These are phyloP conservation scores for Drosophila prosaltans DNA, from an alignment of 1,140 invertebrate genomes.

Conservation along the genomic window DNA sequence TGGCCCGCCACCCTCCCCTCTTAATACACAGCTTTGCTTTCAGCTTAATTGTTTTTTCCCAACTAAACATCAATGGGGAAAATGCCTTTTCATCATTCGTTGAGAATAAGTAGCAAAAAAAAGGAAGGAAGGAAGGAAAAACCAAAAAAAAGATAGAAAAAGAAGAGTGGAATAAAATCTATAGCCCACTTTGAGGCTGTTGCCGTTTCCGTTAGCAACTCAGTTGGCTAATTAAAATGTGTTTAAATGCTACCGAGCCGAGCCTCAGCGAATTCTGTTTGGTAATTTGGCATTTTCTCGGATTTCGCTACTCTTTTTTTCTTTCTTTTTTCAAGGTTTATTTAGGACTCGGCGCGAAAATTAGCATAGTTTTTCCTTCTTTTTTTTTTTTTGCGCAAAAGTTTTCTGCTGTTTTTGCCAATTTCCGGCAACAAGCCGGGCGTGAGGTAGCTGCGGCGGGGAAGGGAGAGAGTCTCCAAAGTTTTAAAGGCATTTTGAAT, in stretches of 20 bases:
- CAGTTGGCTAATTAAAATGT: conserved; percentile 76
- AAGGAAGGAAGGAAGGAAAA: conserved; percentile 42
- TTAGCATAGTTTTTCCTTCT: conserved; percentile 69
- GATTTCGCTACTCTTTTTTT: conserved; percentile 6
- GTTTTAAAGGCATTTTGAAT: conserved; percentile 55
- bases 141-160: conserved; percentile 37
- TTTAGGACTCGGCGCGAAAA: conserved; percentile 50
- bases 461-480: neutral
- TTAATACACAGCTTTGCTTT: conserved; percentile 77
- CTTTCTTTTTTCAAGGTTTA: conserved; percentile 16
- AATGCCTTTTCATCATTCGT: conserved; percentile 69
- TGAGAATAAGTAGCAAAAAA: conserved; percentile 73
- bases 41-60: conserved; percentile 80
- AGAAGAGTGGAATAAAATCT: conserved; percentile 43
- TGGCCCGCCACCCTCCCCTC: conserved; percentile 18
- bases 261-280: conserved; percentile 24
- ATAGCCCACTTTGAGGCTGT: conserved; percentile 62
- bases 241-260: conserved; percentile 57
- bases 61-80: conserved; percentile 74
- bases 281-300: conserved; percentile 6
- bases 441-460: no score
- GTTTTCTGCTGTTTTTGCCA: conserved; percentile 77
- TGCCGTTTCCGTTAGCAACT: conserved; percentile 30
- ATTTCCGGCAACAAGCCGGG: conserved; percentile 46
- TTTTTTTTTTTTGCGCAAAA: conserved; percentile 36